These are phyloP conservation scores for Holothuria scabra DNA, from an alignment of 53 echinoderm and acorn worm species.

Conservation along the genomic window DNA sequence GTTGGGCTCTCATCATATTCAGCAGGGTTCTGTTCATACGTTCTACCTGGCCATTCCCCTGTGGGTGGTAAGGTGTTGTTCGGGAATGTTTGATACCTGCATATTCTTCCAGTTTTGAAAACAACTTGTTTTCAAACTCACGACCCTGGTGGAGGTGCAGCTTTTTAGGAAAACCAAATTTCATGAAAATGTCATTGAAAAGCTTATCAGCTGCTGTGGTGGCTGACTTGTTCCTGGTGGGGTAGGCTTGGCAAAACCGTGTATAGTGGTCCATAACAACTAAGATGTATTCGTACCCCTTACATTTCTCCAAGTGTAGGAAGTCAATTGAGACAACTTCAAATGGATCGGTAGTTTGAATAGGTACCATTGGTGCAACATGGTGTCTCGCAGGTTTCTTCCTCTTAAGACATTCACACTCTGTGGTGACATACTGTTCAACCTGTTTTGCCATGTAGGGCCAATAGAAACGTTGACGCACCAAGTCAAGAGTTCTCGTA, in stretches of 20 bases:
- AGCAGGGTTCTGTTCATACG: constrained; percentile 72
- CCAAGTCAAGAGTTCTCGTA: constrained; percentile 51
- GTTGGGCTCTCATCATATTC: constrained; percentile 58
- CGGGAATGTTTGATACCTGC: constrained; percentile 48
- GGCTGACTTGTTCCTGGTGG: constrained; percentile 66
- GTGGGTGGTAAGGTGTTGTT: constrained; percentile 76
- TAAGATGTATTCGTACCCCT: constrained; percentile 73
- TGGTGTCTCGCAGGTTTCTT: constrained; percentile 35
- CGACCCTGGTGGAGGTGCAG: constrained; percentile 77
- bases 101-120: constrained; percentile 43
- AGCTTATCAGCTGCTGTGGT: constrained; percentile 59
- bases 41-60: constrained; percentile 70
- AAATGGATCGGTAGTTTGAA: constrained; percentile 68
- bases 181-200: constrained; percentile 54
- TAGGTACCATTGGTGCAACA: constrained; percentile 50
- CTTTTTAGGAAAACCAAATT: constrained; percentile 62
- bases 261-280: constrained; percentile 73
- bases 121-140: constrained; percentile 74
- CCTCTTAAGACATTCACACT: constrained; percentile 60
- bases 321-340: constrained; percentile 67
- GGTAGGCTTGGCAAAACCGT: constrained; percentile 62
- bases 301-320: constrained; percentile 64
- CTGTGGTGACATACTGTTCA: constrained; percentile 39
- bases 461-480: constrained; percentile 63
- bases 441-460: constrained; percentile 51